These are phyloP conservation scores for Heteractis magnifica DNA, from an alignment of 92 coral and sea anemone species.

Conservation along the genomic window DNA sequence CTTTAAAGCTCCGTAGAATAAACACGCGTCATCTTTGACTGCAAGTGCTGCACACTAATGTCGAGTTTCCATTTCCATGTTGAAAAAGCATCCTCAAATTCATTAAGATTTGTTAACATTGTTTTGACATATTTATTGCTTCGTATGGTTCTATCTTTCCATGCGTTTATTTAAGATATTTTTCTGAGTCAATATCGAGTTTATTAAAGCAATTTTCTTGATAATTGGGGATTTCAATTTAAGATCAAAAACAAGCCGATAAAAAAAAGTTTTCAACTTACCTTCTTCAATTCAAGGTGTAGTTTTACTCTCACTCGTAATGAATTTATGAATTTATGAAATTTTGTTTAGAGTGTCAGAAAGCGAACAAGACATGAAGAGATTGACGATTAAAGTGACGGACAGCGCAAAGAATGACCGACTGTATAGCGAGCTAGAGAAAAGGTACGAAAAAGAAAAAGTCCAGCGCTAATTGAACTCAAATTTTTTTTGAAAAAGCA, in stretches of 20 bases:
- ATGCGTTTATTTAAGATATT: constrained; percentile 19
- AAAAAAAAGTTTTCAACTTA: background rate
- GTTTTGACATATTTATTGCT: background rate
- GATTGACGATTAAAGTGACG: constrained; percentile 23
- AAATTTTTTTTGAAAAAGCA: background rate
- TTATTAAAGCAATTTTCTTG: background rate
- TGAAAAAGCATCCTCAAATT: background rate
- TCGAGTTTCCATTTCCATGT: background rate
- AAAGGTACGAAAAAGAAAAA: constrained; percentile 30
- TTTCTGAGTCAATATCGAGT: constrained; percentile 16
- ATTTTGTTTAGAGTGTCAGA: constrained; percentile 34
- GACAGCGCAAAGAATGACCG: constrained; percentile 37
- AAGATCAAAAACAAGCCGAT: background rate
- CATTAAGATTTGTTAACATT: background rate
- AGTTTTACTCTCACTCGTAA: background rate
- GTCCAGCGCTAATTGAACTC: background rate
- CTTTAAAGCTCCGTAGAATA: background rate
- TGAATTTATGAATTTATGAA: too few relatives aligned
- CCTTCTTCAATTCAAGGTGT: background rate
- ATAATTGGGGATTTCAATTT: background rate
- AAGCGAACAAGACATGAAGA: constrained; percentile 44
- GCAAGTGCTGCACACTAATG: background rate
- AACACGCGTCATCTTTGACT: background rate
- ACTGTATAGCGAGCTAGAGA: constrained; percentile 41
- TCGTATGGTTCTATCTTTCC: constrained; percentile 8